Evolutionary conservation across 1,140 invertebrate species (phyloP).

Genomic region (Pseudachorutes palmiensis): DNA sequence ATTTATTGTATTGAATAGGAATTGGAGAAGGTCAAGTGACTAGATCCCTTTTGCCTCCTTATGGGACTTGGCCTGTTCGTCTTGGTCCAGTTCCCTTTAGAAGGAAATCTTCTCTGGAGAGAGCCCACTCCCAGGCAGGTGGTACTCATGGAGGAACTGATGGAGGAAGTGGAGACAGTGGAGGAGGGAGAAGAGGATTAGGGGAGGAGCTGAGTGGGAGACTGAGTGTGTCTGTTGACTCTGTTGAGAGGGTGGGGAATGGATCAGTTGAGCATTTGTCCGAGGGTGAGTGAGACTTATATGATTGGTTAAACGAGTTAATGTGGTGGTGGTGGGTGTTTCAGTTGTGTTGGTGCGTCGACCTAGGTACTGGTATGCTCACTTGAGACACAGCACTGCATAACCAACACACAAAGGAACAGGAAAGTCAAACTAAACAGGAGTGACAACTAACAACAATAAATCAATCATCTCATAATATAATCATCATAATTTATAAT

Average conservation of each 20-base stretch:
- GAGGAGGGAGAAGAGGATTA: too few relatives aligned
- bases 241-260: too few relatives aligned
- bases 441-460: not conserved
- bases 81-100: conserved; percentile 36
- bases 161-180: not conserved
- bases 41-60: conserved; percentile 13
- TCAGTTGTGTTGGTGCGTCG: not conserved
- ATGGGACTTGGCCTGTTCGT: conserved; percentile 28
- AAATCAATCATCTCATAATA: too few relatives aligned
- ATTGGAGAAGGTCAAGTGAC: too few relatives aligned
- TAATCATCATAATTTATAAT: too few relatives aligned
- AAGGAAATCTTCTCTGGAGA: conserved; percentile 30
- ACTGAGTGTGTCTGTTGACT: too few relatives aligned
- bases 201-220: too few relatives aligned
- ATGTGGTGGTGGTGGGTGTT: not conserved
- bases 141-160: not conserved
- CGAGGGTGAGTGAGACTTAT: conserved; percentile 1
- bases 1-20: too few relatives aligned
- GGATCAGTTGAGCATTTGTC: too few relatives aligned
- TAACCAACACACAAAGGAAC: not conserved
- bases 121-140: conserved; percentile 33
- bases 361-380: not conserved
- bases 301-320: not conserved
- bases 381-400: not conserved
- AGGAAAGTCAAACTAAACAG: not conserved